Conservation (phyloP, 2,113 vertebrate species). For the Zootoca vivipara region DNA sequence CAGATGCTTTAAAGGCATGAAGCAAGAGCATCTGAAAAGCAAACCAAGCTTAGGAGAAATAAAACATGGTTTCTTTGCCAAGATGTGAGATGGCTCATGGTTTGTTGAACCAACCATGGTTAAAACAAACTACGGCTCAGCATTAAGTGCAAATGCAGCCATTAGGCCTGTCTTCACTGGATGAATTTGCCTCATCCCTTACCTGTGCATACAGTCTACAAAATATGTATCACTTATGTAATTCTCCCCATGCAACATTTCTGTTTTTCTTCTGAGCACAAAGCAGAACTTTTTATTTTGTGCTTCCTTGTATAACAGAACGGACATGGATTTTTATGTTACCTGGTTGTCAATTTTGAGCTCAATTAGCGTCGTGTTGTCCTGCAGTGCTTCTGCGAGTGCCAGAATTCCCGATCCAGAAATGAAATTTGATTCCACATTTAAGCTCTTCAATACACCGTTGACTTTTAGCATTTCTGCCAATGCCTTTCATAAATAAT, state of each 20-base stretch:
- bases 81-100: not conserved
- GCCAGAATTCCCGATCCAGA: slow-evolving; percentile 89
- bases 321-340: accelerated
- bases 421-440: slow-evolving; percentile 98
- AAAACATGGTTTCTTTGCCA: too few species aligned
- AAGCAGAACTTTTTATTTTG: not conserved
- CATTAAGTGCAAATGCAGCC: too few species aligned
- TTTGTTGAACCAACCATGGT: too few species aligned
- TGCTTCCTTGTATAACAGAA: not conserved
- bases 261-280: not conserved
- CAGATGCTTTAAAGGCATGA: too few species aligned
- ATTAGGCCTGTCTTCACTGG: not conserved
- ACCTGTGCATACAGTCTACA: not conserved
- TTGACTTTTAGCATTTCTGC: slow-evolving; percentile 96
- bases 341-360: slow-evolving; percentile 99
- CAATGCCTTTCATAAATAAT: slow-evolving; percentile 80
- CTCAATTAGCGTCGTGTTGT: slow-evolving; percentile 88
- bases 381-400: slow-evolving; percentile 85
- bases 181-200: not conserved
- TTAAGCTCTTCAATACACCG: slow-evolving; percentile 88
- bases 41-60: too few species aligned
- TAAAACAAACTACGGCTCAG: too few species aligned
- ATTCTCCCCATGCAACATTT: not conserved
- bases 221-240: not conserved
- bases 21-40: too few species aligned